phyloP scores from a whole-genome alignment of 92 coral and sea anemone species.

The Zoanthus solanderi region DNA sequence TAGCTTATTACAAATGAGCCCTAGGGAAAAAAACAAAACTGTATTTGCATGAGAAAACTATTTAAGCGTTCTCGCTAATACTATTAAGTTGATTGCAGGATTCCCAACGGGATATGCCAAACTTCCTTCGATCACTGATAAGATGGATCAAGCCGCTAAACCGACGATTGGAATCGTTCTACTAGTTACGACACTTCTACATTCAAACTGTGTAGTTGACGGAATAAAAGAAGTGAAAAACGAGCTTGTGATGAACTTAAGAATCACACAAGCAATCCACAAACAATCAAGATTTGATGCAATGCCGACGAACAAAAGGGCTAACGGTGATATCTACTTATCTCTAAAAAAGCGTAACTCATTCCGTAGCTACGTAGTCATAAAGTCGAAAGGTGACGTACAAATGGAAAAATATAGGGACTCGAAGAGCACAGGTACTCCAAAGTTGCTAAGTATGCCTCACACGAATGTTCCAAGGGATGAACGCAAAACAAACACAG shows the following conservation, averaged over 20 bases:
- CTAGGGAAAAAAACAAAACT: too few relatives aligned
- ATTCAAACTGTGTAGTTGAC: background rate
- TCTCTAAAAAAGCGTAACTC: background rate
- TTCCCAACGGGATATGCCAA: slow-evolving; percentile 1
- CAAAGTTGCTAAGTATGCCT: background rate
- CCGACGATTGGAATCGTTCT: background rate
- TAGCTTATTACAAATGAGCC: too few relatives aligned
- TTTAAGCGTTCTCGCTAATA: background rate
- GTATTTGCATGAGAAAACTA: background rate
- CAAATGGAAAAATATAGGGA: background rate
- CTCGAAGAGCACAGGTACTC: background rate
- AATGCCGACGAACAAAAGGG: background rate
- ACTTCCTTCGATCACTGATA: background rate
- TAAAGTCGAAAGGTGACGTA: background rate
- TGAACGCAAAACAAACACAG: background rate
- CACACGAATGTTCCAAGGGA: background rate
- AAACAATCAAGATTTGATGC: background rate
- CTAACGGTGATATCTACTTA: background rate
- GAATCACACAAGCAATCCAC: background rate
- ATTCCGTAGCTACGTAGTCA: background rate
- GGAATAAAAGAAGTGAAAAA: background rate
- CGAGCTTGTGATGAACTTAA: background rate
- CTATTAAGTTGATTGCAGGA: background rate
- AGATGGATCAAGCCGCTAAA: background rate
- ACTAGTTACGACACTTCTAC: background rate